Percentiles rank a stretch among this genome's conserved stretches.
Conservation (phyloP, 2,888 invertebrate genomes). For the Acanthosepion esculentum region DNA sequence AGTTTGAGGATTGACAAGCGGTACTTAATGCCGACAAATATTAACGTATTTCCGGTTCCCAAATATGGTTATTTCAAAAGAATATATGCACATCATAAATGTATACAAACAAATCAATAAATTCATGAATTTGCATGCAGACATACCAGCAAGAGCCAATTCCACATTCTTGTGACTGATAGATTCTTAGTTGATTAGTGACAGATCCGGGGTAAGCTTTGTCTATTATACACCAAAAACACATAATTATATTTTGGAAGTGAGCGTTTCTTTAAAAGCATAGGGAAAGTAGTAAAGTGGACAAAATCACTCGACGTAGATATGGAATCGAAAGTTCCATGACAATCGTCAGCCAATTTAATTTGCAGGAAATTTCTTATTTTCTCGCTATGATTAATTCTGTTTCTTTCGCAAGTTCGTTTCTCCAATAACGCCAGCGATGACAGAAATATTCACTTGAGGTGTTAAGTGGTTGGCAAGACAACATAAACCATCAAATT, state of each 20-base stretch:
- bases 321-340: neutral
- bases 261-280: neutral
- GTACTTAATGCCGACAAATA: neutral
- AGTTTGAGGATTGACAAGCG: neutral
- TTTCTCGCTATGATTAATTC: neutral
- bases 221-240: neutral
- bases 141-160: neutral
- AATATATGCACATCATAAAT: neutral
- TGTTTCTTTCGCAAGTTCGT: neutral
- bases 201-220: neutral
- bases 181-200: neutral
- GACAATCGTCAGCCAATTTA: neutral
- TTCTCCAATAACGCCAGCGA: slow-evolving; percentile 10
- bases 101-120: neutral
- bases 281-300: neutral
- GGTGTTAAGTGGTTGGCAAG: neutral
- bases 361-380: neutral
- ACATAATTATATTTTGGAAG: neutral
- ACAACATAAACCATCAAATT: neutral
- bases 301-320: neutral
- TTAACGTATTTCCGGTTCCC: neutral
- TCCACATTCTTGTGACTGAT: neutral
- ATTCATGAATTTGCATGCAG: neutral
- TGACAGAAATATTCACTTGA: neutral
- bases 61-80: no score